A percentile compares a stretch with the other conserved stretches of the same genome.
These are phyloP conservation scores for Ellobius talpinus DNA, from an alignment of 2,113 vertebrate species.

Conservation along the genomic window DNA sequence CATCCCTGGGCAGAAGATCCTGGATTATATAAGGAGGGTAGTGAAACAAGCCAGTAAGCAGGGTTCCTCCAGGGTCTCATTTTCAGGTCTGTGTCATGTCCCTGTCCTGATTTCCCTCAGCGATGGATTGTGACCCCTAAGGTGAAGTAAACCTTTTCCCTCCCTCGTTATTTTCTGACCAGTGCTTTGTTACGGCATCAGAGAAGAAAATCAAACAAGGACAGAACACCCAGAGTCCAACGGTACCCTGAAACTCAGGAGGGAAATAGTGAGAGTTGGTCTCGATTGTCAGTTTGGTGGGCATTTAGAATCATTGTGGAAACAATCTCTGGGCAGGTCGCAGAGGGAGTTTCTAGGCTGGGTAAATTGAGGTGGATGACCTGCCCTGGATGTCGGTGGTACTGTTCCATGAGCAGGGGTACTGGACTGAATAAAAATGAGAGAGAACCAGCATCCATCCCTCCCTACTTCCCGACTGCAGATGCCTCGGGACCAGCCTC, in stretches of 20 bases:
- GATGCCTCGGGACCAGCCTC: accelerated
- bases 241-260: not conserved
- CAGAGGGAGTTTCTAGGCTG: not conserved
- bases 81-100: not conserved
- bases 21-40: not conserved
- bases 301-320: not conserved
- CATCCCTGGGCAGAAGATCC: not conserved
- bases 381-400: not conserved
- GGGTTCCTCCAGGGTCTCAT: not conserved
- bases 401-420: not conserved
- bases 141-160: not conserved
- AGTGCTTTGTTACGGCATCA: not conserved
- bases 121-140: not conserved
- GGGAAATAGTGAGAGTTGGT: not conserved
- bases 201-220: not conserved
- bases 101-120: not conserved
- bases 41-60: not conserved
- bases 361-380: not conserved
- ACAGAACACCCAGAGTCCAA: not conserved
- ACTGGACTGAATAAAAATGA: not conserved
- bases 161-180: not conserved
- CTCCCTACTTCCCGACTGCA: not conserved
- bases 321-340: not conserved
- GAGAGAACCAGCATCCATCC: too few relatives aligned
- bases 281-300: not conserved